phyloP scores from a whole-genome alignment of 2,113 vertebrate species.

The Pogona vitticeps region DNA sequence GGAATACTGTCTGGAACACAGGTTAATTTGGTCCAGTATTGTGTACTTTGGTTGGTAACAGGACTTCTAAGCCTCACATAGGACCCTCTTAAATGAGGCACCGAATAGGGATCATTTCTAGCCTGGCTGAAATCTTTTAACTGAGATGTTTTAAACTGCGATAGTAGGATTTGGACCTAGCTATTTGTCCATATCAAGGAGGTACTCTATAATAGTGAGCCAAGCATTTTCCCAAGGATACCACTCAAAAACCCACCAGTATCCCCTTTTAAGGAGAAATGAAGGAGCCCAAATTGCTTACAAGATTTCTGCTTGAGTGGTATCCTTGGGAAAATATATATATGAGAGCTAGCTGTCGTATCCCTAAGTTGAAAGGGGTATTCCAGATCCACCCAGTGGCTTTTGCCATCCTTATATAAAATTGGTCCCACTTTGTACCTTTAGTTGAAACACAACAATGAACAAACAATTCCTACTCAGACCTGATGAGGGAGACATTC shows the following conservation, averaged over 20 bases:
- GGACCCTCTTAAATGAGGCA: background rate
- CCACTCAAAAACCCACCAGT: background rate
- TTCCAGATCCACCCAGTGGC: background rate
- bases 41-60: background rate
- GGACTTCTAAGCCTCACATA: background rate
- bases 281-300: too few species aligned
- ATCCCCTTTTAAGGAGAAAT: background rate
- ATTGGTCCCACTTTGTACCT: background rate
- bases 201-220: too few species aligned
- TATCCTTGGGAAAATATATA: too few species aligned
- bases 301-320: too few species aligned
- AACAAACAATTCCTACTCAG: background rate
- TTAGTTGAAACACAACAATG: too few species aligned
- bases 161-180: background rate
- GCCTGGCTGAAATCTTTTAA: background rate
- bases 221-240: background rate
- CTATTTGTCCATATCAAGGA: background rate
- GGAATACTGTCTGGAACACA: too few species aligned
- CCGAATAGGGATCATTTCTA: background rate
- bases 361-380: too few species aligned
- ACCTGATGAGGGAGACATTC: background rate
- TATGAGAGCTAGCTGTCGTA: too few species aligned
- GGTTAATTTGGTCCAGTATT: too few species aligned
- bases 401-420: background rate
- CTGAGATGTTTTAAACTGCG: background rate